A percentile compares a stretch with the other conserved stretches of the same genome.
phyloP scores from a whole-genome alignment of 2,888 invertebrate species.

The Troglohyphantes excavatus region DNA sequence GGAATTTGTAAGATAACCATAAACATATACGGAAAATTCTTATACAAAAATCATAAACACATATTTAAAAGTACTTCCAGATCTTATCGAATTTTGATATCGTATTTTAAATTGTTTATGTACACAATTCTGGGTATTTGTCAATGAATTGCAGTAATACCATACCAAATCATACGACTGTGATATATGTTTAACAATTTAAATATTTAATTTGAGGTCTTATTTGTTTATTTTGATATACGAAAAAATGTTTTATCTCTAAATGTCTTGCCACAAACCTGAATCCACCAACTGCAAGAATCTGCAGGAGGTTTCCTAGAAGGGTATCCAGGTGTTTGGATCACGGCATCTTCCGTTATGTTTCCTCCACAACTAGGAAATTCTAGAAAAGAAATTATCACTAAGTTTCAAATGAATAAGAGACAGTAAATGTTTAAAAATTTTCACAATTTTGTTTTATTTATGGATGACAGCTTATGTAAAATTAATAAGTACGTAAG shows the following conservation, averaged over 20 bases:
- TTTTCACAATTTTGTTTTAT: too few species aligned
- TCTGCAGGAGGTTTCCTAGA: constrained; percentile 53
- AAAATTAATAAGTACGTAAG: too few species aligned
- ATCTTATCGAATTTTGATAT: too few species aligned
- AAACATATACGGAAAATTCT: too few species aligned
- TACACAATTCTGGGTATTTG: neutral
- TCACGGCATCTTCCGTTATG: constrained; percentile 69
- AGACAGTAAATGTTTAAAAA: too few species aligned
- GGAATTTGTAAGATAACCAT: too few species aligned
- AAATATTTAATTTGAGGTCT: neutral
- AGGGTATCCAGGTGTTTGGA: constrained; percentile 79
- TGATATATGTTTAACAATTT: neutral
- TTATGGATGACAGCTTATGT: too few species aligned
- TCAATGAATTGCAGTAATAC: neutral
- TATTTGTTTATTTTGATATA: too few species aligned
- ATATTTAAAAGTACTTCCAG: too few species aligned
- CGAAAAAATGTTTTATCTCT: too few species aligned
- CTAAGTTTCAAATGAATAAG: neutral
- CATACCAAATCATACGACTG: neutral
- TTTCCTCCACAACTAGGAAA: constrained; percentile 78
- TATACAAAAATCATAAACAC: too few species aligned
- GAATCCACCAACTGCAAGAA: constrained; percentile 79
- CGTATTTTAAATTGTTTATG: too few species aligned
- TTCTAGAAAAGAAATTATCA: constrained; percentile 8
- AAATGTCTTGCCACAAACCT: constrained; percentile 65